Base-by-base conservation (phyloP, 2,888 invertebrate genomes). In the Protodeltote pygarga region DNA sequence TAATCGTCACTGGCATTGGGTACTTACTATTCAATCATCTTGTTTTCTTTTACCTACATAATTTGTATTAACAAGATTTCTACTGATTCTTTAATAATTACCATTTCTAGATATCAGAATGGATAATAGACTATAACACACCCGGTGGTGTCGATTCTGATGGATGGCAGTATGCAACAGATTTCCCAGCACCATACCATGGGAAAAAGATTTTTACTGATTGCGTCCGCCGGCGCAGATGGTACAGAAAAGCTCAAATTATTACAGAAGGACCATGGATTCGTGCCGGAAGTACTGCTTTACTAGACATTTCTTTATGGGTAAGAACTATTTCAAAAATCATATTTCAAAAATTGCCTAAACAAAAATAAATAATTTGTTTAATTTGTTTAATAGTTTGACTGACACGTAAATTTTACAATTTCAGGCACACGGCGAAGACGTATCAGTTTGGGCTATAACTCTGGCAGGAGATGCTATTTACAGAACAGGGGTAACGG, bases 91-190 rank as follows among this genome's bases (percentile, higher is more conserved):
- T 17, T 16, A n/a, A n/a, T 17, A 13, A 2, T n/a, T 17, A 5
- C 9, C 39, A 1, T 51, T 55, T 73, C 27, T 57, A 95, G 95
- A 93, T 95, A 52, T 96, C 97, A 0, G 98, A 98, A 79, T 98
- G 98, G 98, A 94, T 95, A 81, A 93, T 98, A n/a, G 98, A 98
- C 85, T 98, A 96, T 79, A 96, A 96, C 76, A 95, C 96, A 5
- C 96, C 97, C 0, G 97, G 97, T 1, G 98, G 98, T 1, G 97
- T 97, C 0, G 98, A 98, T 82, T 93, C 94, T 47, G 97, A 98
- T 63, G 98, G 98, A 1, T 98, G 98, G 98, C 98, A 98, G 78
- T 98, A 98, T 84, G 98, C 98, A 0, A 95, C 97, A 1, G 98
- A 98, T 86, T 98, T 98, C 78, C 97, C 98, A 1, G 94, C 96